phyloP scores from a whole-genome alignment of 2,888 invertebrate genomes.

The Drosophila sordidula region DNA sequence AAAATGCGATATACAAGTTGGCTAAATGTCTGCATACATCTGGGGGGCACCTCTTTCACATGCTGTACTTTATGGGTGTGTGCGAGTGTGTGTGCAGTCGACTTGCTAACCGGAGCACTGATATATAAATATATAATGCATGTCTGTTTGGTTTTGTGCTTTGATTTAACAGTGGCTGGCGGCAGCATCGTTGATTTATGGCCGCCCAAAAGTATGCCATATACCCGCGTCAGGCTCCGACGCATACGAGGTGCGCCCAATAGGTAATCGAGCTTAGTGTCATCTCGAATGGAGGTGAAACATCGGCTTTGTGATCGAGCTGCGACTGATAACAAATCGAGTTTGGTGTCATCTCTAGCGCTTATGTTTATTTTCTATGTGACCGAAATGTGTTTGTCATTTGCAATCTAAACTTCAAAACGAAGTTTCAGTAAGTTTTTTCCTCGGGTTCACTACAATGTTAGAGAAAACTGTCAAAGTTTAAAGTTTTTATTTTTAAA shows the following conservation, averaged over 20 bases:
- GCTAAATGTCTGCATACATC: constrained; percentile 55
- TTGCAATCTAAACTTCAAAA: no score
- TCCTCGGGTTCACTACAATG: no score
- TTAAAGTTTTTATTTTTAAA: no score
- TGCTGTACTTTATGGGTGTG: not conserved
- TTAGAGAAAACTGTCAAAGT: no score
- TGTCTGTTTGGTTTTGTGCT: constrained; percentile 75
- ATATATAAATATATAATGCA: constrained; percentile 73
- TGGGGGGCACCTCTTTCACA: constrained; percentile 22
- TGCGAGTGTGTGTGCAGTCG: constrained; percentile 35
- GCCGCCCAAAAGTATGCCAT: constrained; percentile 45
- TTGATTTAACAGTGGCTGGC: constrained; percentile 70
- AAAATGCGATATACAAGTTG: constrained; percentile 41
- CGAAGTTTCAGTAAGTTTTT: no score
- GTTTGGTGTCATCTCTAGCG: not conserved
- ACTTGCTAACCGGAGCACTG: constrained; percentile 55
- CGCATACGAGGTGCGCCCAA: constrained; percentile 12
- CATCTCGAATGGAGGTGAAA: not conserved
- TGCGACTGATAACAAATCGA: not conserved
- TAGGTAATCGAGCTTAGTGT: not conserved
- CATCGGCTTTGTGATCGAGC: not conserved
- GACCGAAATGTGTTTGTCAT: no score
- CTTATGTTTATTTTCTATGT: not conserved
- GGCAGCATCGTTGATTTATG: constrained; percentile 66
- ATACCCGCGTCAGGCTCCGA: not conserved